These are phyloP conservation scores for Scelioninae gen. 1 DNA, from an alignment of 2,888 invertebrate species.

Conservation along the genomic window DNA sequence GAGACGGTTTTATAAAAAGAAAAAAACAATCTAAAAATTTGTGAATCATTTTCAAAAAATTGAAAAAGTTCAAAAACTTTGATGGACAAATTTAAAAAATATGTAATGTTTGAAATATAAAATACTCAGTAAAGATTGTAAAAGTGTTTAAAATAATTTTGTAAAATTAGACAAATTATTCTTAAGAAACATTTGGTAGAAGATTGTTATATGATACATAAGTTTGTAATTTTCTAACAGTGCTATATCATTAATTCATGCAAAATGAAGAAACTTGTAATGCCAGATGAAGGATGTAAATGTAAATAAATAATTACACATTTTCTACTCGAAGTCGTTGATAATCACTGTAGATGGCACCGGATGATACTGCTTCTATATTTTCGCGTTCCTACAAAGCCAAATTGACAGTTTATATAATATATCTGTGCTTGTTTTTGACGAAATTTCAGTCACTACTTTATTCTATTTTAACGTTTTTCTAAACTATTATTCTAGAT, in stretches of 20 bases:
- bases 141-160: too few species aligned
- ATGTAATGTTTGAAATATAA: too few species aligned
- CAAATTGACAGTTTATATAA: conserved; percentile 66
- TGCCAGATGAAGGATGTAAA: conserved; percentile 28
- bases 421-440: conserved; percentile 25
- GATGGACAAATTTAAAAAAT: too few species aligned
- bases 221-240: too few species aligned
- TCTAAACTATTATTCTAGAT: conserved; percentile 61
- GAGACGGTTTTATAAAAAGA: too few species aligned
- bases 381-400: conserved; percentile 88
- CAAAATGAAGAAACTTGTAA: conserved; percentile 1
- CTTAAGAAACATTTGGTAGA: too few species aligned
- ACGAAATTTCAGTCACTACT: conserved; percentile 21
- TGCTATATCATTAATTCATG: not conserved
- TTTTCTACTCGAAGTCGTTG: conserved; percentile 98
- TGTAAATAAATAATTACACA: conserved; percentile 90
- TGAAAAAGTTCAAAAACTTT: too few species aligned
- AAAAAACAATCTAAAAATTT: too few species aligned
- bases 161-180: too few species aligned
- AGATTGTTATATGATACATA: too few species aligned
- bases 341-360: conserved; percentile 99
- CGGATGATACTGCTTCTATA: conserved; percentile 97
- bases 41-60: too few species aligned
- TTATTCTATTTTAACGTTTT: conserved; percentile 61
- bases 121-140: too few species aligned